Conservation (phyloP, 2,113 vertebrate species). For the Globicephala melas region DNA sequence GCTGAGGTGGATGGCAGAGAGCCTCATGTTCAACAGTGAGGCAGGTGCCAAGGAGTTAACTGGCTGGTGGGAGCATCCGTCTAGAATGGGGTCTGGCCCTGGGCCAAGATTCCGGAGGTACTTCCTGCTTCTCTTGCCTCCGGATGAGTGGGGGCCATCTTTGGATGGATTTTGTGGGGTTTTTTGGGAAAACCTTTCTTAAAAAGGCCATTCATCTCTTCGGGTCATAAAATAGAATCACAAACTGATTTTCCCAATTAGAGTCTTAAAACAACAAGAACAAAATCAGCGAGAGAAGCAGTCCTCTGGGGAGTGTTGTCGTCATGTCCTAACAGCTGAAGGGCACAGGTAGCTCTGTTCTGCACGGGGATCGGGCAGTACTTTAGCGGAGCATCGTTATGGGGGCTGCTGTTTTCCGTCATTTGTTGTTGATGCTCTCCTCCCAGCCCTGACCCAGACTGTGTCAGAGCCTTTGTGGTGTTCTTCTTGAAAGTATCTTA, state of each 20-base stretch:
- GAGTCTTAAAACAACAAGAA: background rate
- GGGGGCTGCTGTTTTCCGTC: background rate
- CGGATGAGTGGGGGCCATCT: background rate
- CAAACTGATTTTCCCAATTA: background rate
- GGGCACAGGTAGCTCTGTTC: background rate
- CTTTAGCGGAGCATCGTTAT: background rate
- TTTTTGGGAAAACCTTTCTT: background rate
- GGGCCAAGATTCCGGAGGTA: background rate
- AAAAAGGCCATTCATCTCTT: background rate
- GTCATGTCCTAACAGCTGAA: background rate
- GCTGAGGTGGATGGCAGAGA: background rate
- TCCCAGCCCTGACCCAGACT: background rate
- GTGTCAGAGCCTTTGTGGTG: background rate
- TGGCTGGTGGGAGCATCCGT: background rate
- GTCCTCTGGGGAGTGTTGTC: too few relatives aligned
- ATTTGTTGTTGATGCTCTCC: background rate
- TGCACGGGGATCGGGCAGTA: background rate
- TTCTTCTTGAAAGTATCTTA: background rate
- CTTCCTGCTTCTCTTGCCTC: background rate
- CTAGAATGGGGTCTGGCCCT: background rate
- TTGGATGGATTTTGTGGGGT: background rate
- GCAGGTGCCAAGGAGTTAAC: background rate
- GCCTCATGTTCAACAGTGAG: background rate
- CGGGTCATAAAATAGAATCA: slow-evolving; percentile 22
- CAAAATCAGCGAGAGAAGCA: background rate